Conservation (phyloP, 1,140 invertebrate species). For the Macrotrachela quadricornifera region DNA sequence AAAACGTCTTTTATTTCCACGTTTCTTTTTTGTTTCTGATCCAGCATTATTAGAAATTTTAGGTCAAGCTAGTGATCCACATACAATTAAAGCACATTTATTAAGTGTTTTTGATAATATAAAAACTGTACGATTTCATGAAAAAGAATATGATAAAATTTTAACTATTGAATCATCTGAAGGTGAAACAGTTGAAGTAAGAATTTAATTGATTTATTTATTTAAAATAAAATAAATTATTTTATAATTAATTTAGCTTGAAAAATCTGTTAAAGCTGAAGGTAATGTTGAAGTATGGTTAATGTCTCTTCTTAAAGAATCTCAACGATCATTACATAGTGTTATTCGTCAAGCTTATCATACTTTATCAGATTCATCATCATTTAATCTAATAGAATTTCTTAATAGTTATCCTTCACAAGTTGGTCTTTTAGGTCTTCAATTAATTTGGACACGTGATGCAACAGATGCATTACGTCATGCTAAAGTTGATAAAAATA, state of each 20-base stretch:
- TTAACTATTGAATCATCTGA: constrained; percentile 71
- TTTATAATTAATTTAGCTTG: no score
- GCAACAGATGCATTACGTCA: constrained; percentile 64
- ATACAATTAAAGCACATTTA: constrained; percentile 85
- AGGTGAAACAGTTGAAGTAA: constrained; percentile 52
- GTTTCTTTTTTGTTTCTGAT: constrained; percentile 94
- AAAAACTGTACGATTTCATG: constrained; percentile 71
- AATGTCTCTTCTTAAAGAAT: constrained; percentile 59
- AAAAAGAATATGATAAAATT: constrained; percentile 86
- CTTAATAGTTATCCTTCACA: constrained; percentile 77
- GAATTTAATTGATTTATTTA: no score
- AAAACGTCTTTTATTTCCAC: constrained; percentile 81
- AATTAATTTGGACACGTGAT: constrained; percentile 58
- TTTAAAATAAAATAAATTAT: no score
- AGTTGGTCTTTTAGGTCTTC: constrained; percentile 36
- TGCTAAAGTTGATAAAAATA: constrained; percentile 69
- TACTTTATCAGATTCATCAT: constrained; percentile 54
- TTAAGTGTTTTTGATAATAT: constrained; percentile 89
- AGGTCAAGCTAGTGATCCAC: constrained; percentile 84
- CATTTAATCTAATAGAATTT: constrained; percentile 62
- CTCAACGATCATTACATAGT: constrained; percentile 67
- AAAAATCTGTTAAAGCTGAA: no score
- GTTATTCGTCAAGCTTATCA: constrained; percentile 64
- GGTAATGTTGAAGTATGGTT: constrained; percentile 66
- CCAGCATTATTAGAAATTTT: constrained; percentile 79